Percentiles rank a stretch among this genome's conserved stretches.
Conservation (phyloP, 2,113 vertebrate genomes). For the Hippocampus zosterae region DNA sequence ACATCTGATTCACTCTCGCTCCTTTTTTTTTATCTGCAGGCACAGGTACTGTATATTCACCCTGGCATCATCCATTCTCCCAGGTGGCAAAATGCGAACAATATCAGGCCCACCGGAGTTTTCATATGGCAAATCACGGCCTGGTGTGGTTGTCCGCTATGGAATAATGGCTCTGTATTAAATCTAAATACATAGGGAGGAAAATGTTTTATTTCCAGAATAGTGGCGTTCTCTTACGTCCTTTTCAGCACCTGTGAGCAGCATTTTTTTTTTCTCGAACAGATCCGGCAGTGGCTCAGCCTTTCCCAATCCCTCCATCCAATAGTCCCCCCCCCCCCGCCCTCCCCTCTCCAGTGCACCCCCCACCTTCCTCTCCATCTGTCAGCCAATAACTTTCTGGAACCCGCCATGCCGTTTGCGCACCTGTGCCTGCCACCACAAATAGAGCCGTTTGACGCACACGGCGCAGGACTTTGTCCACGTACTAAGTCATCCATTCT, state of each 20-base stretch:
- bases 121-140: neutral
- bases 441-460: slow-evolving; percentile 64
- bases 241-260: neutral
- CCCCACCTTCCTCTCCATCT: slow-evolving; percentile 70
- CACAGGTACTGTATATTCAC: slow-evolving; percentile 10
- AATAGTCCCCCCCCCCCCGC: slow-evolving; percentile 7
- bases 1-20: slow-evolving; percentile 15
- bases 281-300: neutral
- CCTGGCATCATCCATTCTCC: too few species aligned
- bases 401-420: slow-evolving; percentile 57
- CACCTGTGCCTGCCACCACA: slow-evolving; percentile 74
- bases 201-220: neutral
- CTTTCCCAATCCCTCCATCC: neutral
- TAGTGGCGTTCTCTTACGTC: neutral
- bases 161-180: neutral
- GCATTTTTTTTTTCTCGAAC: neutral
- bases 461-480: slow-evolving; percentile 21
- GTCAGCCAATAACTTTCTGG: slow-evolving; percentile 71
- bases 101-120: too few species aligned
- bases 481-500: slow-evolving; percentile 30
- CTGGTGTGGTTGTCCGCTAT: neutral
- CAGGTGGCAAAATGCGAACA: too few species aligned
- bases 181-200: neutral
- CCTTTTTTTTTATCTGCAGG: slow-evolving; percentile 47
- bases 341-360: slow-evolving; percentile 29